A percentile compares a stretch with the other conserved stretches of the same genome.
Conservation (phyloP, 2,797 vertebrate species). For the Sebastes glaucus region DNA sequence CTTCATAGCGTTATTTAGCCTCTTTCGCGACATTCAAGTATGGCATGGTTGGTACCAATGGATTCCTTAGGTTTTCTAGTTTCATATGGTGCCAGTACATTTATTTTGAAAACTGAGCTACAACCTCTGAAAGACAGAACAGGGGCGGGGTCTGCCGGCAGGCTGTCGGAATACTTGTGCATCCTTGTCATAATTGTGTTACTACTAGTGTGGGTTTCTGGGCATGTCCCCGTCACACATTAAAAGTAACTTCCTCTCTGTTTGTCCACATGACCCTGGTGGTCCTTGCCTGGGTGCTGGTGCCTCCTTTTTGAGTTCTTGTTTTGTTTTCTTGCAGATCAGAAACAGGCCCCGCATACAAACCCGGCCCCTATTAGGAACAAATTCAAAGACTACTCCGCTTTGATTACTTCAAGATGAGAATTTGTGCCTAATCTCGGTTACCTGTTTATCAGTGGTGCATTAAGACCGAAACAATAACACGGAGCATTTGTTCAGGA, state of each 20-base stretch:
- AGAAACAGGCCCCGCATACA: conserved; percentile 55
- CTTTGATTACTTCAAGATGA: conserved; percentile 68
- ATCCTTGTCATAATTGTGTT: conserved; percentile 8
- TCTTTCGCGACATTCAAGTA: too few relatives aligned
- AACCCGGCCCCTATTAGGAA: conserved; percentile 46
- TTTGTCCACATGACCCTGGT: conserved; percentile 35
- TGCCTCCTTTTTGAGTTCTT: conserved; percentile 32
- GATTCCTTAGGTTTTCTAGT: too few relatives aligned
- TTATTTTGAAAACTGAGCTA: too few relatives aligned
- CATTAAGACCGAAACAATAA: conserved; percentile 42
- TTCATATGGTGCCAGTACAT: too few relatives aligned
- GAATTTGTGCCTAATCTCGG: conserved; percentile 36
- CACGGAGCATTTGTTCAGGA: conserved; percentile 18
- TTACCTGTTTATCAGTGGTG: conserved; percentile 52
- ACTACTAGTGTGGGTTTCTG: background rate
- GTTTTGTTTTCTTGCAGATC: conserved; percentile 63
- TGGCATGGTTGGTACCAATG: too few relatives aligned
- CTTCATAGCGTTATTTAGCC: too few relatives aligned
- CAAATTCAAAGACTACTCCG: conserved; percentile 47
- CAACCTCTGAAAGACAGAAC: too few relatives aligned
- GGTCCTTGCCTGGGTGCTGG: conserved; percentile 25
- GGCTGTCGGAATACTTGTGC: background rate
- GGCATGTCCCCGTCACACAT: conserved; percentile 19
- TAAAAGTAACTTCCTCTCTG: conserved; percentile 26
- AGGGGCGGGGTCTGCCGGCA: too few relatives aligned